Evolutionary conservation across 92 coral and sea anemone genomes (phyloP).

Genomic region (Zoanthus sociatus): DNA sequence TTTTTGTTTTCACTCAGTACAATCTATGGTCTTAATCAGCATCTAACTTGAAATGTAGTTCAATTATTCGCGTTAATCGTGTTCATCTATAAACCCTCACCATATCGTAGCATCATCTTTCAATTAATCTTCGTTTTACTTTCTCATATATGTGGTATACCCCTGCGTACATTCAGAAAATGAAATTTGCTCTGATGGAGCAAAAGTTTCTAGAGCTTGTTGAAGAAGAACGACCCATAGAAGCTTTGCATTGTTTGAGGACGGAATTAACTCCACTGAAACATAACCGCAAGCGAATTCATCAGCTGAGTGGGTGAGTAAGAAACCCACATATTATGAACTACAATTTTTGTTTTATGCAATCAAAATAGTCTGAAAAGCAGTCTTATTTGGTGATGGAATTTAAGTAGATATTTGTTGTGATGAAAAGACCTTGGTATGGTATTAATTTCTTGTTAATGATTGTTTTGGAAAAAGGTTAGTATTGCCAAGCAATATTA

Average conservation of each 20-base stretch:
- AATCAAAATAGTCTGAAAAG: background rate
- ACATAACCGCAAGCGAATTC: slow-evolving; percentile 90
- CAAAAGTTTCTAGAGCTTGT: slow-evolving; percentile 95
- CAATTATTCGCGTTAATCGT: slow-evolving; percentile 2
- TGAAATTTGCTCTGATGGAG: slow-evolving; percentile 95
- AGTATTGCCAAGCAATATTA: background rate
- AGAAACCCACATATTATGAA: background rate
- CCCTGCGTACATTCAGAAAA: slow-evolving; percentile 70
- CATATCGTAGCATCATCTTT: slow-evolving; percentile 30
- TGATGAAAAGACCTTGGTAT: slow-evolving; percentile 5
- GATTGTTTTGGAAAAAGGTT: background rate
- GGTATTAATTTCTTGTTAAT: background rate
- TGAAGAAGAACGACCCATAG: slow-evolving; percentile 90
- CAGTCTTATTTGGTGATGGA: background rate
- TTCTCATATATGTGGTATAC: background rate
- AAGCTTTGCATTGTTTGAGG: slow-evolving; percentile 93
- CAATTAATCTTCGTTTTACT: slow-evolving; percentile 17
- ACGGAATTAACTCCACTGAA: slow-evolving; percentile 94
- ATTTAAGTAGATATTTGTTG: slow-evolving; percentile 16
- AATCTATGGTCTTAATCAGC: slow-evolving; percentile 42
- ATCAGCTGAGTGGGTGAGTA: slow-evolving; percentile 96
- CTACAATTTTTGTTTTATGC: background rate
- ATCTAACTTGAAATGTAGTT: background rate
- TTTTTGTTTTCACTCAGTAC: slow-evolving; percentile 48
- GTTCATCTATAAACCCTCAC: background rate